Percentiles rank a stretch among this genome's conserved stretches.
Evolutionary conservation across 2,797 vertebrate species (phyloP).

Genomic region (Simalia tracyae): DNA sequence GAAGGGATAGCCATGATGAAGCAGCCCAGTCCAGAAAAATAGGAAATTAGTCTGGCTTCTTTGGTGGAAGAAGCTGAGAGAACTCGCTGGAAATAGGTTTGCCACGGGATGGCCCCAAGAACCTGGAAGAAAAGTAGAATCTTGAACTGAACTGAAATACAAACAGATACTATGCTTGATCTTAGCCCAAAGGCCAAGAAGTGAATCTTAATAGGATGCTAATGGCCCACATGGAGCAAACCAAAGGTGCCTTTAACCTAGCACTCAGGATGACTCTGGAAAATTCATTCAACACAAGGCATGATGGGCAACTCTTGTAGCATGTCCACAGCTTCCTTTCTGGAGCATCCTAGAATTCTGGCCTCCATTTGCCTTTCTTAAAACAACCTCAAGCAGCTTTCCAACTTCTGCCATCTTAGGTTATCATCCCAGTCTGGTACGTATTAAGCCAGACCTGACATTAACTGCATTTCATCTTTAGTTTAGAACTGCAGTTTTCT

Average conservation of each 20-base stretch:
- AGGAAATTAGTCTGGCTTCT: constrained; percentile 77
- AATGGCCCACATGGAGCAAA: not conserved
- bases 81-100: constrained; percentile 73
- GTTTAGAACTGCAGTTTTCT: not conserved
- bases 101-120: constrained; percentile 67
- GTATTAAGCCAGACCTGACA: not conserved
- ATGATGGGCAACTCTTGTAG: not conserved
- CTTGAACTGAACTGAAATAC: not conserved
- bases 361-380: not conserved
- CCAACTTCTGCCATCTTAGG: not conserved
- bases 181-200: not conserved
- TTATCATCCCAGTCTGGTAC: not conserved
- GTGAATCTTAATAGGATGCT: too few relatives aligned
- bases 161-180: not conserved
- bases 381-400: not conserved
- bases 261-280: not conserved
- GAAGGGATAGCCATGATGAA: constrained; percentile 76
- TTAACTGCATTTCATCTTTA: not conserved
- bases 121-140: constrained; percentile 43
- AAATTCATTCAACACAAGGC: not conserved
- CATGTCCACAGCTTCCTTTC: not conserved
- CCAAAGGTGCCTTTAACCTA: not conserved
- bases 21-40: constrained; percentile 65
- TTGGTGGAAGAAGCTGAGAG: constrained; percentile 57
- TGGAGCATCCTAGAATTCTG: not conserved